Base-by-base conservation (phyloP, 1,140 invertebrate species). In the Drosophila oshimai region DNA sequence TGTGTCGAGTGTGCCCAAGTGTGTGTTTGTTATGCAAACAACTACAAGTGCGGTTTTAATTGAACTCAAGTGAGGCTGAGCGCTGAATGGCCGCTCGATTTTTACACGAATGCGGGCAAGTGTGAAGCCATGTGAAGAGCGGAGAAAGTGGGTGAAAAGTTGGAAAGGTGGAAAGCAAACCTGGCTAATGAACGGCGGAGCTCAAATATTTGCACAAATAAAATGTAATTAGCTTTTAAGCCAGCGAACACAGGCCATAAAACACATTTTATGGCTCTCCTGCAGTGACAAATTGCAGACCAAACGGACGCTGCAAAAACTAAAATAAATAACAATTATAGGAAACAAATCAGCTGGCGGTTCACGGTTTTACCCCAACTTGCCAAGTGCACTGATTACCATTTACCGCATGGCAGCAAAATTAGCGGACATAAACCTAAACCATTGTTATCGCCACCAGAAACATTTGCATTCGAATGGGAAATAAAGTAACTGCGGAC, bases 1-100 rank as follows among this genome's bases (percentile, higher is more conserved):
- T 64, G 41, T 18, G 67, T 47, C 49, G 49, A 51, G 42, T 13
- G 26, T 39, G 45, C 37, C 17, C n/a, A n/a, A n/a, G 62, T 74
- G 70, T 78, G 58, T 79, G 65, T 86, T 84, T 86, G 81, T 80
- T 87, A 42, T 55, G 39, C 75, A 86, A 87, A 81, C 78, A 83
- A 83, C 41, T 76, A 73, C 75, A 55, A 86, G 80, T 80, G 80
- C 81, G 80, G 80, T 86, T 86, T 83, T 86, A 81, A 86, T 86
- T 86, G 81, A 86, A 80, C 81, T 87, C 64, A 87, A 86, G 81
- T 87, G 81, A 61, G 50, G 54, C 71, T 67, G 53, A 37, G 47
- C 41, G 4, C 46, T 37, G 53, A 60, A 60, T 54, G 53, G 57
- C 42, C 31, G 57, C 51, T 72, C 33, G 20, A 65, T 78, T 74